Percentiles rank a stretch among this genome's conserved stretches.
Evolutionary conservation across 35 echinoderm and acorn worm genomes (phyloP).

Genomic region (Ptychodera flava): DNA sequence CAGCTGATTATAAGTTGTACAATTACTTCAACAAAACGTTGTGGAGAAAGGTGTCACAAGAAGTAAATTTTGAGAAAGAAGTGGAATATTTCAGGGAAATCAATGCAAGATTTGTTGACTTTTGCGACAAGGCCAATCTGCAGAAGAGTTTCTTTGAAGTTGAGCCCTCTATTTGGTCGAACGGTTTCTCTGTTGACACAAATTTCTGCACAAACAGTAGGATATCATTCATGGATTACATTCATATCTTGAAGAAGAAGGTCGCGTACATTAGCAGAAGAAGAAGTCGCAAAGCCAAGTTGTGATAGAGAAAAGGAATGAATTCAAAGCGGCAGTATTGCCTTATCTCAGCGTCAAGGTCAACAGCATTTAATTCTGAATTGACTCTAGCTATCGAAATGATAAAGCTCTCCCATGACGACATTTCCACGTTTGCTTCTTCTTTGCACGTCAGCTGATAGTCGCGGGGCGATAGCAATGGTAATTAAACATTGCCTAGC

Average conservation of each 20-base stretch:
- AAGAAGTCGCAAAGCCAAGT: too few relatives aligned
- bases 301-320: too few relatives aligned
- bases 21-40: not conserved
- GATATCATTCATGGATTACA: not conserved
- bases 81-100: not conserved
- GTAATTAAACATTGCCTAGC: too few relatives aligned
- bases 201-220: not conserved
- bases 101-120: not conserved
- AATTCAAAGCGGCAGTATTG: too few relatives aligned
- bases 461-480: too few relatives aligned
- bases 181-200: not conserved
- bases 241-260: not conserved
- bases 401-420: too few relatives aligned
- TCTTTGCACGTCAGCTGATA: too few relatives aligned
- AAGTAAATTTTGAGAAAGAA: not conserved
- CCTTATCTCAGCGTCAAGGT: too few relatives aligned
- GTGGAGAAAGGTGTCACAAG: not conserved
- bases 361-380: too few relatives aligned
- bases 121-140: not conserved
- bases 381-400: too few relatives aligned
- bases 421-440: too few relatives aligned
- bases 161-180: not conserved
- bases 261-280: too few relatives aligned
- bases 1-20: not conserved
- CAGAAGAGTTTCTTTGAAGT: not conserved